These are phyloP conservation scores for Galago senegalensis DNA, from an alignment of 2,797 vertebrate species.

Conservation along the genomic window DNA sequence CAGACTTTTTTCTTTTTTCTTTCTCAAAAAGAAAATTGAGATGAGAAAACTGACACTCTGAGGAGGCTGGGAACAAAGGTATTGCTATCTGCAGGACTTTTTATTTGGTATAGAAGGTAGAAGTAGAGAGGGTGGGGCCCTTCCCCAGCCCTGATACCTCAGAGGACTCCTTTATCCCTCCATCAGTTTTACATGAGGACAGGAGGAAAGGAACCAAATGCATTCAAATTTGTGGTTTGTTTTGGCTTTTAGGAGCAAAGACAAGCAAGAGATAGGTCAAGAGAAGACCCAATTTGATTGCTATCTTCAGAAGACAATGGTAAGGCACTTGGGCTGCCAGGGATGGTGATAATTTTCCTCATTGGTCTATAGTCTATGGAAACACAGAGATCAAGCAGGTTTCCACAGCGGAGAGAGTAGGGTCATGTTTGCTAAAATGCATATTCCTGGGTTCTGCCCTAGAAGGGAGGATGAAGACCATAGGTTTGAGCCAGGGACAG, in stretches of 20 bases:
- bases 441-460: background rate
- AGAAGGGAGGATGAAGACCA: background rate
- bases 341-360: background rate
- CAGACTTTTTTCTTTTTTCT: too few relatives aligned
- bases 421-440: background rate
- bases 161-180: background rate
- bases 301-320: background rate
- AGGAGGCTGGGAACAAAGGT: background rate
- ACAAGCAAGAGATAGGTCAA: background rate
- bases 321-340: background rate
- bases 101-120: background rate
- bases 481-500: background rate
- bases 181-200: background rate
- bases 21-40: too few relatives aligned
- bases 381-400: background rate
- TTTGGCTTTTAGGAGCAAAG: slow-evolving; percentile 7
- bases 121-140: background rate
- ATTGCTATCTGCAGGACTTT: background rate
- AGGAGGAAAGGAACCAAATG: background rate
- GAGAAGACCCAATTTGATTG: background rate
- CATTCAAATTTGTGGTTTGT: background rate
- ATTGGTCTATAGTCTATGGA: background rate
- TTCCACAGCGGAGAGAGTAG: background rate
- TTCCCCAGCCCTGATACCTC: background rate
- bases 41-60: background rate